Evolutionary conservation across 1,140 invertebrate species (phyloP), one percentile per base, ranked within the genome.

Genomic region (Drosophila ananassae): DNA sequence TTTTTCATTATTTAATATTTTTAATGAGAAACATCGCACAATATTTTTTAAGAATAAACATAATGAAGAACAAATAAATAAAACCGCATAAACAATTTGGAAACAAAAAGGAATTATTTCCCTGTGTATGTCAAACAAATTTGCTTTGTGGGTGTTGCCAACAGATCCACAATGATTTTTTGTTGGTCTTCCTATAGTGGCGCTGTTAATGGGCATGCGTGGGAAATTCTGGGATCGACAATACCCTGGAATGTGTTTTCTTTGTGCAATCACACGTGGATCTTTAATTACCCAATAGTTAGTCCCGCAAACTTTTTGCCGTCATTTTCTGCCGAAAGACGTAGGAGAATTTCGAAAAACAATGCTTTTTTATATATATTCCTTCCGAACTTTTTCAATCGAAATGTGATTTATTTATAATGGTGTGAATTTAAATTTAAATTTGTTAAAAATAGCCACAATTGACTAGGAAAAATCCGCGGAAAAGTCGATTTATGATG

Each of bases 351-450:
- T 52, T 46, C 30, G 30, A 32, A 57, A 57, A 48, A n/a, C 41
- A 28, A 32, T 24, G 1, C 2, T 34, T 37, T 58, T 52, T 34
- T 34, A 37, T 59, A 37, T 59, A 9, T 37, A 13, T 47, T 13
- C n/a, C 34, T 34, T n/a, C 51, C 68, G 46, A 44, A 51, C 55
- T 17, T 51, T 54, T 72, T 73, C 50, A 32, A 39, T 73, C 46
- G 57, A 73, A 73, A 34, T 73, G 57, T 73, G 69, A 73, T 56
- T 73, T 73, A 73, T 73, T 73, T 73, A 52, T 63, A 73, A 63
- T 73, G 25, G 71, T 34, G 52, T 17, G 47, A 12, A 73, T 63
- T 73, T 73, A 73, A 73, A 73, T 54, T 73, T 55, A 73, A 73
- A 73, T 73, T 60, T 48, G 17, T 30, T 73, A 73, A 63, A 73